Conservation (phyloP, 1,140 invertebrate species). For the Zaprionus ghesquierei region DNA sequence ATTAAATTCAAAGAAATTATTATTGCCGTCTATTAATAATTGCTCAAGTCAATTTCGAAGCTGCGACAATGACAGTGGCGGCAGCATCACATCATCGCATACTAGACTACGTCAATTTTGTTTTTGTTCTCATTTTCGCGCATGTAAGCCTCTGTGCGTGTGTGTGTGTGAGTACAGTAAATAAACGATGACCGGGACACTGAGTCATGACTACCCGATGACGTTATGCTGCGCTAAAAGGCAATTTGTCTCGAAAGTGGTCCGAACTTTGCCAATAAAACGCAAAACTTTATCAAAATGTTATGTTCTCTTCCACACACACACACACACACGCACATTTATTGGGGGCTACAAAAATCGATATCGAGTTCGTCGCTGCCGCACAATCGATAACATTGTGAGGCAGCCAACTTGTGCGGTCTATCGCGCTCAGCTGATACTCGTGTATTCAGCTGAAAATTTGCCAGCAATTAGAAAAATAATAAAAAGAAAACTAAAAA, state of each 20-base stretch:
- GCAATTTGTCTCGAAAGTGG: slow-evolving; percentile 42
- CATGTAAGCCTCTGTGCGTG: slow-evolving; percentile 8
- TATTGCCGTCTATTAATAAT: slow-evolving; percentile 30
- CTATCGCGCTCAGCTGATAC: slow-evolving; percentile 26
- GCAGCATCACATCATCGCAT: slow-evolving; percentile 34
- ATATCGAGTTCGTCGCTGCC: slow-evolving; percentile 8
- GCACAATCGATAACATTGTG: background rate
- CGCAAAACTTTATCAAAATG: slow-evolving; percentile 25
- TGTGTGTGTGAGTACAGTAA: slow-evolving; percentile 39
- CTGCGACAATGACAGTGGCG: background rate
- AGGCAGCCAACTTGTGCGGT: background rate
- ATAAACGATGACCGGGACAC: slow-evolving; percentile 45
- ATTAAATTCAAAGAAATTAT: slow-evolving; percentile 20
- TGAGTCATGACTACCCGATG: slow-evolving; percentile 46
- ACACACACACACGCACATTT: background rate
- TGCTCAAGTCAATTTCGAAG: slow-evolving; percentile 8
- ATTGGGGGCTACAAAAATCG: background rate
- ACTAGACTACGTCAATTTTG: slow-evolving; percentile 33
- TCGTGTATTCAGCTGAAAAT: slow-evolving; percentile 2
- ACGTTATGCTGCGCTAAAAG: slow-evolving; percentile 52
- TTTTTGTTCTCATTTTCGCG: slow-evolving; percentile 32
- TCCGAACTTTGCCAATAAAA: slow-evolving; percentile 41
- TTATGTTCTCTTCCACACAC: slow-evolving; percentile 3
- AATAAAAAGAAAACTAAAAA: slow-evolving; percentile 11
- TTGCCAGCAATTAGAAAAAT: slow-evolving; percentile 15